phyloP scores from a whole-genome alignment of 64 coral and sea anemone genomes.

The Stichodactyla helianthus region DNA sequence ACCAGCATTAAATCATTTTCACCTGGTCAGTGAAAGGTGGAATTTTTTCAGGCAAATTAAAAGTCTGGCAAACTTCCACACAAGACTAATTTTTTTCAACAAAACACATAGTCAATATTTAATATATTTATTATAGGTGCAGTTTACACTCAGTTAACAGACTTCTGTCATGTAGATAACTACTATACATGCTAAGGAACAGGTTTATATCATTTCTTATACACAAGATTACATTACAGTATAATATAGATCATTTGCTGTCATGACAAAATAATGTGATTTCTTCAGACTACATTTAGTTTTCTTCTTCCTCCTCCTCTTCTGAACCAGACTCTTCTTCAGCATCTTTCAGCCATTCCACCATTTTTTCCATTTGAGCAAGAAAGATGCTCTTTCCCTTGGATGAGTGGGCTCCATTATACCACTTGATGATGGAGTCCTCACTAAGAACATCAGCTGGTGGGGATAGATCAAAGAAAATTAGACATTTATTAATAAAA shows the following conservation, averaged over 20 bases:
- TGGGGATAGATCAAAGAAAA: background rate
- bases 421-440: conserved; percentile 96
- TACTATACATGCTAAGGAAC: background rate
- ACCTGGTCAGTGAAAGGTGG: too few species aligned
- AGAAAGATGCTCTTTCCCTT: conserved; percentile 96
- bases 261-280: conserved; percentile 10
- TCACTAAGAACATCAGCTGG: conserved; percentile 90
- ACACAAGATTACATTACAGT: background rate
- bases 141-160: background rate
- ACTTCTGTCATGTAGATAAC: background rate
- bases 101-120: too few species aligned
- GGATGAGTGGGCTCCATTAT: conserved; percentile 70
- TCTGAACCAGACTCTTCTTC: conserved; percentile 67
- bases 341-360: conserved; percentile 92
- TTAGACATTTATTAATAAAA: background rate
- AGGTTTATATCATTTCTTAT: background rate
- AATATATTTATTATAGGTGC: background rate
- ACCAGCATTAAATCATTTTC: too few species aligned
- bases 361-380: conserved; percentile 96
- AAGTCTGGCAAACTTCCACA: too few species aligned
- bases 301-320: conserved; percentile 53
- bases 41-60: too few species aligned
- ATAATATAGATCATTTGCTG: conserved; percentile 6
- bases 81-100: too few species aligned
- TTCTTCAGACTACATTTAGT: background rate